Evolutionary conservation across 2,113 vertebrate species (phyloP).

Genomic region (Ptilonorhynchus violaceus): DNA sequence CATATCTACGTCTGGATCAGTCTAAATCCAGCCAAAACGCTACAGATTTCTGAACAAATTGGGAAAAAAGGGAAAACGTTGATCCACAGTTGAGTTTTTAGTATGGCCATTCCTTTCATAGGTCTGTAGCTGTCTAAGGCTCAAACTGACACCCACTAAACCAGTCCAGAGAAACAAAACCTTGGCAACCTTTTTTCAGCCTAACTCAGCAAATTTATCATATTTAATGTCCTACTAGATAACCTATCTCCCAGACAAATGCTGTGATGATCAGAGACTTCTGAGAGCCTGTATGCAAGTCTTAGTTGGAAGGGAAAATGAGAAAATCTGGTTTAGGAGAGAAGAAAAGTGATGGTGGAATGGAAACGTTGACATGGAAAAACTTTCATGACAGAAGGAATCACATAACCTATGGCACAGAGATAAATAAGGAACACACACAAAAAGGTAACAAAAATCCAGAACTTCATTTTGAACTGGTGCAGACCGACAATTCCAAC

Average conservation of each 20-base stretch:
- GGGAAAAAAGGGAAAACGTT: background rate
- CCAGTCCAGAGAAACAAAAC: background rate
- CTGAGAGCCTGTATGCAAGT: background rate
- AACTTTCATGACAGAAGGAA: background rate
- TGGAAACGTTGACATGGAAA: background rate
- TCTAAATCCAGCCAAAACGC: background rate
- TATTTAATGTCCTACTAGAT: background rate
- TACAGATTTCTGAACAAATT: background rate
- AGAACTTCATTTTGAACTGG: background rate
- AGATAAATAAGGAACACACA: background rate
- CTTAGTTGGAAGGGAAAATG: background rate
- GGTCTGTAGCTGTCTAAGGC: background rate
- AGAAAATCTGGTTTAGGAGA: background rate
- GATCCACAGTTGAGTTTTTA: background rate
- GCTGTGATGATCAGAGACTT: background rate
- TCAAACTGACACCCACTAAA: background rate
- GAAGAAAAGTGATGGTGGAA: background rate
- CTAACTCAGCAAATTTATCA: background rate
- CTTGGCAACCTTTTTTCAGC: background rate
- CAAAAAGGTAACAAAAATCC: background rate
- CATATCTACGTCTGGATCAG: background rate
- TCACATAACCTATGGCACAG: background rate
- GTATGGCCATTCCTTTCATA: background rate
- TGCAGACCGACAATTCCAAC: background rate
- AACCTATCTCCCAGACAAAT: background rate